Evolutionary conservation across 1,140 invertebrate species (phyloP), one percentile per base, ranked within the genome.

Genomic region (Drosophila sp.): DNA sequence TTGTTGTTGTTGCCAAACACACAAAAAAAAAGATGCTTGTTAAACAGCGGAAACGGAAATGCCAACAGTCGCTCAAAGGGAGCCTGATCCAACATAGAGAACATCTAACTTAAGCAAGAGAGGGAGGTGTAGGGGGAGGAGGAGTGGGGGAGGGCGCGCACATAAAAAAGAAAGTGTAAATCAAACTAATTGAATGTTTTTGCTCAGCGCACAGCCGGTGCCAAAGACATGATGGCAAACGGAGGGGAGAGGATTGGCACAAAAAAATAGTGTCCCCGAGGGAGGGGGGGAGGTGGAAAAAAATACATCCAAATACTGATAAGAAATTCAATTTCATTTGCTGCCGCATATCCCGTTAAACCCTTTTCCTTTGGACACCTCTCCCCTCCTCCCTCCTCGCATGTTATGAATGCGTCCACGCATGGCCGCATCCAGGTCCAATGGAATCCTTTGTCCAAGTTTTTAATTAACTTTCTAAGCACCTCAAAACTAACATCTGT

Each of bases 121-220:
- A 38, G 47, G 58, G 50, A 29, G 29, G 65, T 58, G 73, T 69
- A 68, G 77, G 60, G 60, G 54, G 29, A 11, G 44, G 50, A 7
- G 11, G 8, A 30, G 33, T 25, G 66, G 55, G 58, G 69, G 69
- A 70, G 66, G 41, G 55, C 17, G 17, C 17, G 0, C 17, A 40
- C 70, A 77, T 57, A 44, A 61, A 77, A 77, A 66, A 78, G 82
- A 77, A 66, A 78, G 82, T 86, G 82, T 86, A 86, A 86, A 86
- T 86, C 82, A 87, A 86, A 86, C 82, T 86, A 86, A 86, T 86
- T 86, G 82, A 87, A 86, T 86, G 82, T 86, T 86, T 86, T 86
- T 87, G 76, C 55, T 55, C 73, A 81, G 75, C 82, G 64, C 82
- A 78, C 74, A 72, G 82, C 82, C 74, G 75, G 62, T 86, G 74